Percentiles rank a stretch among this genome's conserved stretches.
These are phyloP conservation scores for Leptoclinus maculatus DNA, from an alignment of 2,797 vertebrate genomes.

Conservation along the genomic window DNA sequence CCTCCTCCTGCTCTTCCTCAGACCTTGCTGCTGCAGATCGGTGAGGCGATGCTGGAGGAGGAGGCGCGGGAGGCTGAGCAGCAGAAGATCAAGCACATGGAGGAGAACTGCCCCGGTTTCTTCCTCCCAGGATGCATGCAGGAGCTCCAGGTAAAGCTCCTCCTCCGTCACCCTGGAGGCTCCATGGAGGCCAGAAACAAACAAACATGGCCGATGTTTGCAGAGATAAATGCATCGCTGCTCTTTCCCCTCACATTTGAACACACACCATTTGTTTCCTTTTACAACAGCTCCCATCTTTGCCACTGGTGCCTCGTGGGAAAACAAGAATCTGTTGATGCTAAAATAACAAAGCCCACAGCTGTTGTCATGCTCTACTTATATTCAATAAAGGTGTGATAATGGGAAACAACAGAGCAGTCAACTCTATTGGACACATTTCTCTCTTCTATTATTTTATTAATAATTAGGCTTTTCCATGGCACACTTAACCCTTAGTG, in stretches of 20 bases:
- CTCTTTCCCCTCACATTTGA: neutral
- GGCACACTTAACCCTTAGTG: no score
- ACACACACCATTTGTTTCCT: neutral
- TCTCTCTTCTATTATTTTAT: neutral
- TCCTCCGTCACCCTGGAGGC: neutral
- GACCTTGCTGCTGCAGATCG: slow-evolving; percentile 81
- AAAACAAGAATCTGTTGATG: neutral
- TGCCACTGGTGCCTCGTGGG: neutral
- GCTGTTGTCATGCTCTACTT: neutral
- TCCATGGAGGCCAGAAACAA: neutral
- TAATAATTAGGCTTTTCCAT: no score
- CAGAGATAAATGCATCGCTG: neutral
- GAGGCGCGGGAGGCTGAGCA: slow-evolving; percentile 49
- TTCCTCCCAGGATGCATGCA: slow-evolving; percentile 57
- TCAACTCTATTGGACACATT: neutral
- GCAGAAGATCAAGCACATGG: slow-evolving; percentile 73
- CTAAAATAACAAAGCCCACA: neutral
- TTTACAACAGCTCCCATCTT: neutral
- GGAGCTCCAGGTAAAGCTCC: slow-evolving; percentile 75
- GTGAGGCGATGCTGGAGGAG: slow-evolving; percentile 66
- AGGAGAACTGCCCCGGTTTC: slow-evolving; percentile 70
- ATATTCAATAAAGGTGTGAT: neutral
- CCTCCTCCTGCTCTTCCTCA: slow-evolving; percentile 42
- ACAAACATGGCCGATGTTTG: neutral
- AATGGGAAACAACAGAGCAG: neutral